Conservation (phyloP, 2,797 vertebrate genomes). For the Chrysocyon brachyurus region DNA sequence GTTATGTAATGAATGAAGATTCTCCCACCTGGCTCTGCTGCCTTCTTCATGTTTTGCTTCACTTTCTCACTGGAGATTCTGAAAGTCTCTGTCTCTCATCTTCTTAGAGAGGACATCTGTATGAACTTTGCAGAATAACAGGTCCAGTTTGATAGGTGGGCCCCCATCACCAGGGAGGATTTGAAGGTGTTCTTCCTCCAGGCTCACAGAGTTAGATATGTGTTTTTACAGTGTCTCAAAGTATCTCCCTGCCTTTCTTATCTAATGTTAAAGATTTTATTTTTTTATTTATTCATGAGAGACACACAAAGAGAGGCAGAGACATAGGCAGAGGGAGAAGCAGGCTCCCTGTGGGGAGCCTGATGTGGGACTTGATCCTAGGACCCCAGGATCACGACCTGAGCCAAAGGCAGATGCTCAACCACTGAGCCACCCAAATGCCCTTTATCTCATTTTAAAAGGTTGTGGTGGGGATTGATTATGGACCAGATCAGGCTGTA, state of each 20-base stretch:
- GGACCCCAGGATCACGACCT: no score
- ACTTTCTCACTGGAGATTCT: not conserved
- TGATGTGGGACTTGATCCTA: no score
- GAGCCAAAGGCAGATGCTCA: no score
- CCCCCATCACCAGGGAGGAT: not conserved
- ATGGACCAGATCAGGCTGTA: not conserved
- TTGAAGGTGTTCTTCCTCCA: not conserved
- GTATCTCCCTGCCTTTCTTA: not conserved
- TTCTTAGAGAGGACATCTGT: not conserved
- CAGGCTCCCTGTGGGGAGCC: no score
- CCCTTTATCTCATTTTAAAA: not conserved
- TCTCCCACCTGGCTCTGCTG: not conserved
- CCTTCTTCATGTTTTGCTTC: not conserved
- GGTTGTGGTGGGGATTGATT: not conserved
- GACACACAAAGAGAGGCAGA: no score
- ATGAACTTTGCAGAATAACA: not conserved
- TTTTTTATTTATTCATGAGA: no score
- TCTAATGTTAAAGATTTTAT: not conserved
- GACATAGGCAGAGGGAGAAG: no score
- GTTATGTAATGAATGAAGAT: not conserved
- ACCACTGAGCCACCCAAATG: no score
- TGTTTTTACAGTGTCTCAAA: not conserved
- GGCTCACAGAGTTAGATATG: not conserved
- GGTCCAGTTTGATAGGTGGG: not conserved
- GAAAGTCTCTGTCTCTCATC: not conserved